Conservation (phyloP, 2,888 invertebrate genomes). For the Embidobia sp. region DNA sequence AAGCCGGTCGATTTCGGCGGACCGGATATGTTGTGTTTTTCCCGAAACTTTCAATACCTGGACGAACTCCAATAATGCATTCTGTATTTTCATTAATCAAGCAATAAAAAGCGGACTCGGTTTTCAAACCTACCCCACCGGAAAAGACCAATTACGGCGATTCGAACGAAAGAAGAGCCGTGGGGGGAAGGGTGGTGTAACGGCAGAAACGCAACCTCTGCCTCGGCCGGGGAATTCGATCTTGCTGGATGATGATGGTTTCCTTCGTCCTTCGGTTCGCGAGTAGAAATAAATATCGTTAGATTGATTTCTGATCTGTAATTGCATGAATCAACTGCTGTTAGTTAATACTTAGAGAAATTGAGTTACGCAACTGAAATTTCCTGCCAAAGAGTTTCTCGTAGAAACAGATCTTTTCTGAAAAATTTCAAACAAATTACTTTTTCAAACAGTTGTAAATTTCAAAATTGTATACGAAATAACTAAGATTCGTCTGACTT, state of each 20-base stretch:
- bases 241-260: constrained; percentile 30
- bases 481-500: no score
- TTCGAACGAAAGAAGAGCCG: constrained; percentile 31
- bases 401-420: no score
- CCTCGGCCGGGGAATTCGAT: constrained; percentile 35
- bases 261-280: constrained; percentile 13
- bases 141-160: constrained; percentile 51
- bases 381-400: no score
- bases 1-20: constrained; percentile 14
- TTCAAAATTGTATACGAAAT: no score
- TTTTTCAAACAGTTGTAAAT: no score
- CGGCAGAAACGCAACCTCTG: constrained; percentile 23
- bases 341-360: no score
- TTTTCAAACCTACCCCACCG: constrained; percentile 47
- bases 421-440: no score
- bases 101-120: constrained; percentile 37
- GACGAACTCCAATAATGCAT: constrained; percentile 45
- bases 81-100: constrained; percentile 54
- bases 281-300: not conserved
- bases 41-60: constrained; percentile 44
- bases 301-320: not conserved
- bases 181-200: constrained; percentile 6
- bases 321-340: constrained; percentile 1
- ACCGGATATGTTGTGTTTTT: constrained; percentile 38
- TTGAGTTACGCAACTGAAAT: no score